Conservation (phyloP, 2,888 invertebrate genomes). For the Pterostichus niger region DNA sequence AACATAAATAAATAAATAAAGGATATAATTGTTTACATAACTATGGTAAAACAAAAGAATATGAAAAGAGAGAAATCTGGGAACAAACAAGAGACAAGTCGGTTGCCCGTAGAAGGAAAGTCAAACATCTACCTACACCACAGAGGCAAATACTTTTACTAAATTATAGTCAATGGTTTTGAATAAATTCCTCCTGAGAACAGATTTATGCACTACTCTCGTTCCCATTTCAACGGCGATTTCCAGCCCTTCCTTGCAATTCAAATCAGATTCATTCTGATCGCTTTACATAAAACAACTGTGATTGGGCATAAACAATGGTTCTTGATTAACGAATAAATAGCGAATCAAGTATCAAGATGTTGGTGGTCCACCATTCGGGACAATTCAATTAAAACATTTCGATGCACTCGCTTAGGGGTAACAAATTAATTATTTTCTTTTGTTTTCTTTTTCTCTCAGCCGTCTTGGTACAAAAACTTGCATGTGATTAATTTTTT, state of each 20-base stretch:
- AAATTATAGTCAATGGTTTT: conserved; percentile 63
- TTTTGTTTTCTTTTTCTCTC: conserved; percentile 3
- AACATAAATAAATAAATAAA: too few relatives aligned
- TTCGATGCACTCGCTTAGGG: not conserved
- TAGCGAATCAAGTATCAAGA: conserved; percentile 45
- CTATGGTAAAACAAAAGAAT: conserved; percentile 31
- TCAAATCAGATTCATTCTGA: conserved; percentile 64
- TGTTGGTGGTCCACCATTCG: conserved; percentile 52
- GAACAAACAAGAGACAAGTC: conserved; percentile 47
- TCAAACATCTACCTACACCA: conserved; percentile 38
- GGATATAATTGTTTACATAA: conserved; percentile 14
- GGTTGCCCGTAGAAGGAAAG: conserved; percentile 35
- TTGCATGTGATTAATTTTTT: conserved; percentile 47
- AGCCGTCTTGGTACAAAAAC: conserved; percentile 27
- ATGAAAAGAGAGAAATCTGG: conserved; percentile 31
- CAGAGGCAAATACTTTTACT: conserved; percentile 58
- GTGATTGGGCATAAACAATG: conserved; percentile 66
- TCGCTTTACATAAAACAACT: conserved; percentile 65
- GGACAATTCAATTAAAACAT: conserved; percentile 53
- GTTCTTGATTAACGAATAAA: conserved; percentile 65
- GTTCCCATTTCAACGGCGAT: conserved; percentile 40
- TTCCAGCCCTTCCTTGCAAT: conserved; percentile 59
- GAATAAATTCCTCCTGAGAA: conserved; percentile 55
- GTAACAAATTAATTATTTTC: conserved; percentile 19
- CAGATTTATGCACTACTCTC: conserved; percentile 61